Conservation (phyloP, 2,113 vertebrate species). For the Cardinalis cardinalis region DNA sequence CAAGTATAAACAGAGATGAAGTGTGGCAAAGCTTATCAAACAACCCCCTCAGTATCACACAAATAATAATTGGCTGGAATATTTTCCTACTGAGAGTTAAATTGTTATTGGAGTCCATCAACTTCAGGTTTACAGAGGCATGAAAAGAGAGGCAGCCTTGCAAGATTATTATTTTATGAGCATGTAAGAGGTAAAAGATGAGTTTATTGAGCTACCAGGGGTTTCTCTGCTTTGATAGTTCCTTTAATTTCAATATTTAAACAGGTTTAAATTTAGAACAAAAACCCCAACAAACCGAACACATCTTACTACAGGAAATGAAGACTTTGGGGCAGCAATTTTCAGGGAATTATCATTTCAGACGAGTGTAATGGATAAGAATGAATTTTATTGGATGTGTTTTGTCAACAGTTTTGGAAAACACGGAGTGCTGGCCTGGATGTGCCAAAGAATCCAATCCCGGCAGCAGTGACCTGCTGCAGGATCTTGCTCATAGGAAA, state of each 20-base stretch:
- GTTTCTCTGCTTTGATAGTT: background rate
- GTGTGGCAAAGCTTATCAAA: background rate
- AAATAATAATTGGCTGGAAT: background rate
- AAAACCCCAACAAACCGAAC: accelerated
- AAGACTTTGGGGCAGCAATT: background rate
- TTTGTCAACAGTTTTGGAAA: background rate
- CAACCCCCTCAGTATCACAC: background rate
- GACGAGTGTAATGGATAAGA: background rate
- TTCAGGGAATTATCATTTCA: background rate
- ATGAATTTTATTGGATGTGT: background rate
- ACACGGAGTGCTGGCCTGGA: accelerated
- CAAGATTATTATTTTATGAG: background rate
- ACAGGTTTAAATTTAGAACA: background rate
- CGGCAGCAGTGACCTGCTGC: background rate
- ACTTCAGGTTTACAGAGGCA: background rate
- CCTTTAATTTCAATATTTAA: background rate
- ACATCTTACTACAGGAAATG: background rate
- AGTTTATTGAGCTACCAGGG: background rate
- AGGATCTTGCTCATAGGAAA: background rate
- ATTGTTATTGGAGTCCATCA: background rate
- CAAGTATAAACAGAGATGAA: background rate
- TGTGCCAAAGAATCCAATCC: background rate
- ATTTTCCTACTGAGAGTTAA: background rate
- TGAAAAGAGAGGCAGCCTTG: background rate
- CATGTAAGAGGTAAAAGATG: background rate